Evolutionary conservation across 2,797 vertebrate species (phyloP).

Genomic region (Tenualosa ilisha): DNA sequence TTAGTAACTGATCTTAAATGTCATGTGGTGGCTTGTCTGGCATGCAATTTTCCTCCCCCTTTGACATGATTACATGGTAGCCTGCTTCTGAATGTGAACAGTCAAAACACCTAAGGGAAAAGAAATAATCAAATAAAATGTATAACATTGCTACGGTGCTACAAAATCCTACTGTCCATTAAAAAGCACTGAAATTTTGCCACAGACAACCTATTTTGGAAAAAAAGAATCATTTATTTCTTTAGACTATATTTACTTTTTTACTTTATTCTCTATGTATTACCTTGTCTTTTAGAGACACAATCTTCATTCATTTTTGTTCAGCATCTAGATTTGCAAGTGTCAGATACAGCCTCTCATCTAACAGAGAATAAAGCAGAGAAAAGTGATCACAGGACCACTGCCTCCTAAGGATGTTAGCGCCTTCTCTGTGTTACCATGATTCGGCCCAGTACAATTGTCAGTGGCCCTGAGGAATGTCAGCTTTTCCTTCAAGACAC

Average conservation of each 20-base stretch:
- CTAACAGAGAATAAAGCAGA: background rate
- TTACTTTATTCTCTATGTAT: background rate
- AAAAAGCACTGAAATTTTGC: slow-evolving; percentile 6
- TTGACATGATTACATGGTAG: slow-evolving; percentile 14
- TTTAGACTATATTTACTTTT: background rate
- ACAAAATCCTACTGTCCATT: background rate
- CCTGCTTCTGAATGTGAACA: slow-evolving; percentile 44
- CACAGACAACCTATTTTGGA: background rate
- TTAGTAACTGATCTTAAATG: slow-evolving; percentile 30
- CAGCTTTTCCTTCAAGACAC: background rate
- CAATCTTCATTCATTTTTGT: background rate
- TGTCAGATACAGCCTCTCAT: background rate
- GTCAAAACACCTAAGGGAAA: background rate
- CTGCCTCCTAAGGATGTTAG: background rate
- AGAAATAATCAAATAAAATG: background rate
- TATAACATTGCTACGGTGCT: background rate
- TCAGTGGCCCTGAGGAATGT: background rate
- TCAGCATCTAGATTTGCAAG: background rate
- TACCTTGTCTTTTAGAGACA: background rate
- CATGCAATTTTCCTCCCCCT: slow-evolving; percentile 23
- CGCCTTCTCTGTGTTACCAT: background rate
- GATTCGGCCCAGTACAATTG: background rate
- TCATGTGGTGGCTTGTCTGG: slow-evolving; percentile 31
- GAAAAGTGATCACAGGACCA: background rate
- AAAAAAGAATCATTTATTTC: background rate